Percentiles rank a stretch among this genome's conserved stretches.
These are phyloP conservation scores for Melanostoma mellinum DNA, from an alignment of 2,888 invertebrate species.

Conservation along the genomic window DNA sequence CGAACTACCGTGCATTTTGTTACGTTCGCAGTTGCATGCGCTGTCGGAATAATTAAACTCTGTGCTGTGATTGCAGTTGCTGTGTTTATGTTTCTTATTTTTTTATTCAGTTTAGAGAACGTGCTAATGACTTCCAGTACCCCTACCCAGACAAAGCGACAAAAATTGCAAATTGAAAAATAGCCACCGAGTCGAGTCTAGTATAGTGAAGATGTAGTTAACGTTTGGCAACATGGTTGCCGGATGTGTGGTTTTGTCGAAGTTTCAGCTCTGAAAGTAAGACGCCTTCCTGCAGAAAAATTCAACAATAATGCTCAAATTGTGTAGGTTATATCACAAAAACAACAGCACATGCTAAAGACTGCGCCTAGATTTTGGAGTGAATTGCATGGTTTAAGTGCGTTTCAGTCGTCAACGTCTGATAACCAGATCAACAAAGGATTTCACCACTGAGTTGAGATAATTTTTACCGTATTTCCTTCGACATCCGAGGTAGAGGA, in stretches of 20 bases:
- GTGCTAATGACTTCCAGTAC: slow-evolving; percentile 61
- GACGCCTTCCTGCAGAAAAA: no score
- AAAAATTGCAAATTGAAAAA: slow-evolving; percentile 61
- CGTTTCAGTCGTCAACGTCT: no score
- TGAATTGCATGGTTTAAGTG: no score
- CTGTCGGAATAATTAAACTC: slow-evolving; percentile 45
- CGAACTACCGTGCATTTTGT: not conserved
- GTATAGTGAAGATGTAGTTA: slow-evolving; percentile 1
- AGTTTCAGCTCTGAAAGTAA: no score
- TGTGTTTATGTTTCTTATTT: not conserved
- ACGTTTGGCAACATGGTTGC: slow-evolving; percentile 1
- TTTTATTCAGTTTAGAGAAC: slow-evolving; percentile 20
- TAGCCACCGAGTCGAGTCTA: slow-evolving; percentile 46
- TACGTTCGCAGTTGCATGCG: slow-evolving; percentile 27
- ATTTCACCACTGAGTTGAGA: no score
- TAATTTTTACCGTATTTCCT: no score
- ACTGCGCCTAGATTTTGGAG: no score
- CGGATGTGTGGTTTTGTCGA: slow-evolving; percentile 9
- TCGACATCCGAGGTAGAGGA: no score
- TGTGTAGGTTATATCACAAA: no score
- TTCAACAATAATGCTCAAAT: no score
- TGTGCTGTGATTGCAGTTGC: slow-evolving; percentile 56
- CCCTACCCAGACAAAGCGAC: slow-evolving; percentile 28
- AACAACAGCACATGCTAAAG: no score
- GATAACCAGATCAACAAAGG: no score